Evolutionary conservation across 2,113 vertebrate genomes (phyloP).

Genomic region (Ginglymostoma cirratum): DNA sequence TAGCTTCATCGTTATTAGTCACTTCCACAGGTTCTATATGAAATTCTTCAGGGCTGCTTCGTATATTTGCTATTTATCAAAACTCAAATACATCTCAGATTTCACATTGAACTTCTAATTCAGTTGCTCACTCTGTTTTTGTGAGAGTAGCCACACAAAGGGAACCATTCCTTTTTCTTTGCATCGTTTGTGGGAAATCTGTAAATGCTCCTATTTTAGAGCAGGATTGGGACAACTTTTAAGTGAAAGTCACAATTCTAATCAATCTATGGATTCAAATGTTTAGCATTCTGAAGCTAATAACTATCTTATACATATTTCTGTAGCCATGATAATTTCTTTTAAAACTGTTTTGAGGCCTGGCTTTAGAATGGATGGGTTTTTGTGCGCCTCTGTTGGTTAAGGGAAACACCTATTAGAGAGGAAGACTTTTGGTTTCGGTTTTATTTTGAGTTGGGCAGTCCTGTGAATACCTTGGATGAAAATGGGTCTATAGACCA

Average conservation of each 20-base stretch:
- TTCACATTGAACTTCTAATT: neutral
- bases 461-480: no score
- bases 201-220: neutral
- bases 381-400: no score
- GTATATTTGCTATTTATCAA: neutral
- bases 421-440: no score
- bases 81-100: neutral
- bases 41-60: slow-evolving; percentile 55
- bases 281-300: no score
- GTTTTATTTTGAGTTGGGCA: no score
- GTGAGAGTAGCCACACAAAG: neutral
- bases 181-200: neutral
- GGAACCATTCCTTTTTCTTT: neutral
- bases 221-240: neutral
- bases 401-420: no score
- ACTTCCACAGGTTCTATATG: slow-evolving; percentile 65
- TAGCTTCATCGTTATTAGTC: slow-evolving; percentile 62
- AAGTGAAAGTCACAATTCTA: neutral
- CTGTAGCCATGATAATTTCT: no score
- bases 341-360: no score
- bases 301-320: no score
- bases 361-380: no score
- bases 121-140: neutral
- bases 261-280: neutral
- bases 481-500: no score